Percentiles rank a stretch among this genome's conserved stretches.
These are phyloP conservation scores for Centropyge bicolor DNA, from an alignment of 2,797 vertebrate species.

Conservation along the genomic window DNA sequence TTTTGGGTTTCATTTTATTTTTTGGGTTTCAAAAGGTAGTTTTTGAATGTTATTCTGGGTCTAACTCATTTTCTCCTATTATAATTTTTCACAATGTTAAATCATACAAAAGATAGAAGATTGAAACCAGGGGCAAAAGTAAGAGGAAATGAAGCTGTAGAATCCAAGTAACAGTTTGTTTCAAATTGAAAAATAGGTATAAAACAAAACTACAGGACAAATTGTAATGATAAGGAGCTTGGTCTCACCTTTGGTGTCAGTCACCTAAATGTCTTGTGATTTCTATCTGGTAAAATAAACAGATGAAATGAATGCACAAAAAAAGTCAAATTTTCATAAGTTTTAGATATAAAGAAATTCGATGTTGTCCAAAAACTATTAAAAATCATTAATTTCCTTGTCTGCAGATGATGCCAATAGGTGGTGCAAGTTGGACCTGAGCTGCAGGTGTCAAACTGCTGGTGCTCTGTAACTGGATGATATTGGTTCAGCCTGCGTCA, in stretches of 20 bases:
- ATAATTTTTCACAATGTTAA: background rate
- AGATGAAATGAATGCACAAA: too few relatives aligned
- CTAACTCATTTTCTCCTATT: background rate
- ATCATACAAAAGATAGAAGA: background rate
- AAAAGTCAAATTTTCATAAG: too few relatives aligned
- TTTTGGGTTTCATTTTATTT: background rate
- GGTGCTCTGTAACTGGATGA: background rate
- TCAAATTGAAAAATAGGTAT: background rate
- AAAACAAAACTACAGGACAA: background rate
- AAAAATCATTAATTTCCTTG: too few relatives aligned
- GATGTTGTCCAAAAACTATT: too few relatives aligned
- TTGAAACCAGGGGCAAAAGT: background rate
- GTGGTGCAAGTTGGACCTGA: conserved; percentile 4
- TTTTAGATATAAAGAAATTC: too few relatives aligned
- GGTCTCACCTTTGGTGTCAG: too few relatives aligned
- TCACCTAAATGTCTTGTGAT: too few relatives aligned
- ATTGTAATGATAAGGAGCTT: too few relatives aligned
- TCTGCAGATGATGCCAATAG: conserved; percentile 7
- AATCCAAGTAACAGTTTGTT: background rate
- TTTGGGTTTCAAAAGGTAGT: background rate
- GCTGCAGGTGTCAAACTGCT: conserved; percentile 19
- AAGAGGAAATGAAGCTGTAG: background rate
- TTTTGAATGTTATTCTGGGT: background rate
- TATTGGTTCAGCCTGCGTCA: background rate
- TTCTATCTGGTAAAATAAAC: too few relatives aligned